These are phyloP conservation scores for Bostrychus sinensis DNA, from an alignment of 2,113 vertebrate species.

Conservation along the genomic window DNA sequence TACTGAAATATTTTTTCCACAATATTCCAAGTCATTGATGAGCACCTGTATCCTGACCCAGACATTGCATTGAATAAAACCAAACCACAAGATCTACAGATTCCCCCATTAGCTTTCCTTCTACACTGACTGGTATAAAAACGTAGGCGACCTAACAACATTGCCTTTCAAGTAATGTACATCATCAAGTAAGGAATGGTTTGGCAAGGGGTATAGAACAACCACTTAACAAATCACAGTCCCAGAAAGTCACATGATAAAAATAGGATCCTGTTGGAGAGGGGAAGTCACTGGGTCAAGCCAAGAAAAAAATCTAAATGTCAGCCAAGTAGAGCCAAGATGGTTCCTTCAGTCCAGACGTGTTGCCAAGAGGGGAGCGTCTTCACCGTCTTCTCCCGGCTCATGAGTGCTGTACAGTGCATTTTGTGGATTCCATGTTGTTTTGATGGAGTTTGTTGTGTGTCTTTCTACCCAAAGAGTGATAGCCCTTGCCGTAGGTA, in stretches of 20 bases:
- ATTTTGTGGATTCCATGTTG: conserved; percentile 33
- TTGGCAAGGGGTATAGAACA: conserved; percentile 31
- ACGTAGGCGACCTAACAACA: conserved; percentile 51
- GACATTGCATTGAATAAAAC: conserved; percentile 5
- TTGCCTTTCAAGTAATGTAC: conserved; percentile 77
- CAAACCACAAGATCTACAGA: conserved; percentile 31
- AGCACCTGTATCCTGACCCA: not conserved
- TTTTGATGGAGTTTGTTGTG: not conserved
- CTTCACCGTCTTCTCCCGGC: conserved; percentile 28
- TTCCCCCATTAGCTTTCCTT: conserved; percentile 12
- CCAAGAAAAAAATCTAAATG: conserved; percentile 24
- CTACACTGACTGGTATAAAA: conserved; percentile 57
- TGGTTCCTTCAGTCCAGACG: conserved; percentile 49
- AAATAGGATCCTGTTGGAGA: conserved; percentile 47
- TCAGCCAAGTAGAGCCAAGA: conserved; percentile 44
- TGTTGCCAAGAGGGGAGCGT: conserved; percentile 5
- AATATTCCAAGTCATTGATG: not conserved
- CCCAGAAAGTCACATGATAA: conserved; percentile 34
- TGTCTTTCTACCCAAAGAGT: conserved; percentile 55
- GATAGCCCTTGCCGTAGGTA: conserved; percentile 75
- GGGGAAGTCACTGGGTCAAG: conserved; percentile 62
- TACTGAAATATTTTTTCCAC: not conserved
- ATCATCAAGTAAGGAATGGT: conserved; percentile 60
- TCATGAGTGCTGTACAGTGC: not conserved
- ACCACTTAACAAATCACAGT: conserved; percentile 49